Base-by-base conservation (phyloP, 2,888 invertebrate genomes). In the Heliconius erato region DNA sequence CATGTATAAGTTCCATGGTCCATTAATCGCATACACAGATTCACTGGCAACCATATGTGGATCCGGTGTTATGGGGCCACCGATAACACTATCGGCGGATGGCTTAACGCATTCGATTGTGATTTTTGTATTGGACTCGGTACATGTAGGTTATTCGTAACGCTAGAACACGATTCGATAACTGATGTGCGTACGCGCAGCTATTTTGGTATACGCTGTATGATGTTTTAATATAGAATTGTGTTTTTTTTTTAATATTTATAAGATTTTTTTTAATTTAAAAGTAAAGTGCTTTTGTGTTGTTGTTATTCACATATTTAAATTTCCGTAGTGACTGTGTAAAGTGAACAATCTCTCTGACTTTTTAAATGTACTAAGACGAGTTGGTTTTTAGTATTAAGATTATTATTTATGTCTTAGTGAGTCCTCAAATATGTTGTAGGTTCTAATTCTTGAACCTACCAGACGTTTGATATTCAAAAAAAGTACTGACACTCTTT, bases 51-150 rank as follows among this genome's bases (percentile, higher is more conserved):
- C 79, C 83, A 83, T 79, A 79, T 84, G 81, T 84, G 80, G 80
- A 67, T 77, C 79, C 80, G 79, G 74, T 54, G 80, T 82, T 84
- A 85, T 83, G 80, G 80, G 86, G 86, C 79, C 84, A 71, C 32
- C 88, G 92, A 92, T 92, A 92, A 90, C 90, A 79, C 83, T 92
- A 93, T 93, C 92, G 90, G 85, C 87, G 90, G 92, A 92, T 92
- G 90, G 90, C 91, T 92, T 93, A 92, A 90, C 91, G 88, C 89
- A 87, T 87, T 87, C 89, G 89, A 92, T 92, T 92, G 92, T 92
- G 92, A 93, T 93, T 94, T 94, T 94, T 93, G 88, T 91, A 92
- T 92, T 92, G 91, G 91, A 85, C 90, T 88, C 88, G 85, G 87
- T 87, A 86, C 88, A 93, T 92, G 89, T 93, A 91, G 93, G 93